These are phyloP conservation scores for Cydia strobilella DNA, from an alignment of 1,140 invertebrate genomes.

Conservation along the genomic window DNA sequence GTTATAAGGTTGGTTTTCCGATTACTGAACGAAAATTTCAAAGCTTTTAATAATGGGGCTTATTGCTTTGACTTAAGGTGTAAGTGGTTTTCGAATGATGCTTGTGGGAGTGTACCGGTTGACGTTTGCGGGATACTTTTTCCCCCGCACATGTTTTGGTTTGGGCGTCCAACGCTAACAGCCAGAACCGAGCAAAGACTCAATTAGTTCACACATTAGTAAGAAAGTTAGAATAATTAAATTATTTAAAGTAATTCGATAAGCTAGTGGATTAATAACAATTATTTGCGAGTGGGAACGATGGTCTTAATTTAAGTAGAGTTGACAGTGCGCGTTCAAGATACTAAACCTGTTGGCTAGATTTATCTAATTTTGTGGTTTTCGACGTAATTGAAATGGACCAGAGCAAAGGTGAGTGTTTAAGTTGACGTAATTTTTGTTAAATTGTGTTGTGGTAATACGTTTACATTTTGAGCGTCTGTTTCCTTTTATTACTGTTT, in stretches of 20 bases:
- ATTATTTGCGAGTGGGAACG: constrained; percentile 53
- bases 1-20: not conserved
- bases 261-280: constrained; percentile 76
- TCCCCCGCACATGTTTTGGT: constrained; percentile 64
- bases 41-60: not conserved
- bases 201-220: constrained; percentile 79
- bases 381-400: constrained; percentile 50
- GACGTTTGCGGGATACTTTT: constrained; percentile 59
- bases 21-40: not conserved
- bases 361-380: constrained; percentile 18
- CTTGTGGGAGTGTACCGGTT: constrained; percentile 52
- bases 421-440: constrained; percentile 22
- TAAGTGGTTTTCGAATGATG: not conserved
- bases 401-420: constrained; percentile 65
- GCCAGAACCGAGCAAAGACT: constrained; percentile 73
- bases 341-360: constrained; percentile 24
- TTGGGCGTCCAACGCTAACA: constrained; percentile 47
- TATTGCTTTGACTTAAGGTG: not conserved
- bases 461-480: too few relatives aligned
- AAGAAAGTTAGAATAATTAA: constrained; percentile 76
- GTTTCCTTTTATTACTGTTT: too few relatives aligned
- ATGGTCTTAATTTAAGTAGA: constrained; percentile 36
- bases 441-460: not conserved
- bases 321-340: constrained; percentile 37
- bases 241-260: constrained; percentile 78